phyloP scores from a whole-genome alignment of 2,113 vertebrate genomes.

The Oreochromis spilurus region DNA sequence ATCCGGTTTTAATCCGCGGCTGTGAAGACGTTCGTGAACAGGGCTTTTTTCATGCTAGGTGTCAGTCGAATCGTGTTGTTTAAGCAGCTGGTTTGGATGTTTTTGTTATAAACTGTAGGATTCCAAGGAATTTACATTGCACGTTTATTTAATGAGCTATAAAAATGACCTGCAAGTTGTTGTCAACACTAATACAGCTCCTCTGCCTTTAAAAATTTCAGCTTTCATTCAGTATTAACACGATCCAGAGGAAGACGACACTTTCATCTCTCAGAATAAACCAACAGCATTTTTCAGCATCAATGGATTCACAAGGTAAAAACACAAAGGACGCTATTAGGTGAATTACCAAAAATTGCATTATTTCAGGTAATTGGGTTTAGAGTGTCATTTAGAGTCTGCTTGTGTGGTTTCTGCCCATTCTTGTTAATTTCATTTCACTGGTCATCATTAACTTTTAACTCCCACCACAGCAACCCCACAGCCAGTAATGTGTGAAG shows the following conservation, averaged over 20 bases:
- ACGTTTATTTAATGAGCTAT: neutral
- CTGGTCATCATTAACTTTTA: neutral
- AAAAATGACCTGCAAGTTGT: neutral
- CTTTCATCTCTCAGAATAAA: neutral
- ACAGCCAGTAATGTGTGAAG: slow-evolving; percentile 76
- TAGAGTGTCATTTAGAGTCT: neutral
- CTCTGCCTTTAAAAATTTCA: neutral
- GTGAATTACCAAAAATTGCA: neutral
- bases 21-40: neutral
- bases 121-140: neutral
- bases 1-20: neutral
- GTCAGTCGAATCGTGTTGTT: neutral
- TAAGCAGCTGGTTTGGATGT: neutral
- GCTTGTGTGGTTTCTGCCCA: neutral
- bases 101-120: neutral
- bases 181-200: neutral
- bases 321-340: neutral
- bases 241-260: neutral
- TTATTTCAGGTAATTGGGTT: neutral
- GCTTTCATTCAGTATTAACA: neutral
- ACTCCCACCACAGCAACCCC: neutral
- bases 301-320: slow-evolving; percentile 51
- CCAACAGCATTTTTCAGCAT: neutral
- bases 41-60: neutral
- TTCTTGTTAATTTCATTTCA: neutral